Evolutionary conservation across 2,113 vertebrate genomes (phyloP), one percentile per base, ranked within the genome.

Genomic region (Blennius ocellaris): DNA sequence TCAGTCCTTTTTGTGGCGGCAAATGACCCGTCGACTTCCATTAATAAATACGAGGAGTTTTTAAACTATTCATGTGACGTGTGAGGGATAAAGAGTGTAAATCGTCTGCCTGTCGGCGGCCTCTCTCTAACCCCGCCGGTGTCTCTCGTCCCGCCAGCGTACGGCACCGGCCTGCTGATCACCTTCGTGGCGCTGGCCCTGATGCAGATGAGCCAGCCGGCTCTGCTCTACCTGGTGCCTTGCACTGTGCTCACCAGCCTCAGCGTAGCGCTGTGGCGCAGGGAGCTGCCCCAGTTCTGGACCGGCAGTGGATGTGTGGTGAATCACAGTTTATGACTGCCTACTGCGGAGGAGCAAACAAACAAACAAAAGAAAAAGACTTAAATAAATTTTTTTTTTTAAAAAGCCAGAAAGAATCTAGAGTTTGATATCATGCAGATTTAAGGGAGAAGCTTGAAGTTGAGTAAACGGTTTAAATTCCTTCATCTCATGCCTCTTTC

Each of bases 321-420:
- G 97, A 98, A 97, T 98, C 98, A 95, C 96, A 92, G 95, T 98
- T 98, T 99, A 94, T 98, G 96, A 97, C 90, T 93, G 94, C 92
- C 96, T 95, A 85, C 92, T 62, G 54, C 81, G 39, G 40, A 83
- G 49, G 77, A 81, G 80, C 65, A 77, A 55, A 87, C 82, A 87
- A 60, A 81, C 57, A 63, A 47, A 21, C 36, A 59, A 58, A 50
- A 41, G 43, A 54, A 58, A 62, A 37, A 30, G 21, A 30, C 21
- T 30, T 30, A 10, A 57, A 43, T 36, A 37, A 30, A 41, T n/a
- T n/a, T n/a, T n/a, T n/a, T n/a, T n/a, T n/a, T n/a, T n/a, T n/a
- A 38, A 4, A 11, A 53, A 55, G 12, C 59, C 49, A 58, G 40
- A 72, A 67, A 56, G 49, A 36, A 69, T 50, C 84, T 93, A 92